A percentile compares a stretch with the other conserved stretches of the same genome.
These are phyloP conservation scores for Drosophila hamatofila DNA, from an alignment of 2,888 invertebrate genomes.

Conservation along the genomic window DNA sequence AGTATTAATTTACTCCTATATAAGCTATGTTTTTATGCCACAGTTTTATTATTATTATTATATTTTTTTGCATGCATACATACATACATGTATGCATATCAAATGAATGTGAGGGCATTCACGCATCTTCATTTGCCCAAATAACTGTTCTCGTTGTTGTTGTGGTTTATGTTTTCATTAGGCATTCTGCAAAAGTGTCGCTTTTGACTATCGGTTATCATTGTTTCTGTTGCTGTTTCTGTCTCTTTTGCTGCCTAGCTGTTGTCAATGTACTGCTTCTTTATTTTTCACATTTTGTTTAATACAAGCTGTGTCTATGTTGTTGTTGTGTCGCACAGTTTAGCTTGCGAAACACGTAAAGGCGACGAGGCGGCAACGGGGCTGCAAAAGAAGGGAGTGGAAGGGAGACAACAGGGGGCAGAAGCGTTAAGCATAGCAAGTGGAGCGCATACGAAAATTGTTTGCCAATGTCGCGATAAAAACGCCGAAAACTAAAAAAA, in stretches of 20 bases:
- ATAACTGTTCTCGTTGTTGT: conserved; percentile 7
- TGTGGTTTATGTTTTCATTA: conserved; percentile 37
- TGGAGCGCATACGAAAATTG: conserved; percentile 76
- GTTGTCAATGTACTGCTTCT: conserved; percentile 26
- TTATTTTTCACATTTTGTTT: conserved; percentile 54
- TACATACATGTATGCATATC: neutral
- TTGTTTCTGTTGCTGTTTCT: conserved; percentile 9
- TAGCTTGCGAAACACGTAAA: conserved; percentile 76
- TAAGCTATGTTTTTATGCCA: neutral
- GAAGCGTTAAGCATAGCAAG: conserved; percentile 64
- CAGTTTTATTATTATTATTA: neutral
- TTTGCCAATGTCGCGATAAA: conserved; percentile 78
- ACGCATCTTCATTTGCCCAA: neutral
- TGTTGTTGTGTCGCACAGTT: conserved; percentile 49
- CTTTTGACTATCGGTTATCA: conserved; percentile 17
- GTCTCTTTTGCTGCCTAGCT: conserved; percentile 1
- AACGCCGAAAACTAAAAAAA: conserved; percentile 48
- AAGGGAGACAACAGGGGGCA: neutral
- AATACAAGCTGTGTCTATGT: conserved; percentile 45
- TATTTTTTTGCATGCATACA: too few relatives aligned
- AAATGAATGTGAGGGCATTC: neutral
- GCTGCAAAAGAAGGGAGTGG: neutral
- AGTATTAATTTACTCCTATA: neutral
- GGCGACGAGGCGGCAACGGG: conserved; percentile 15
- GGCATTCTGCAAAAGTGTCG: conserved; percentile 34